These are phyloP conservation scores for Trypoxylon attenuatum DNA, from an alignment of 2,888 invertebrate species.

Conservation along the genomic window DNA sequence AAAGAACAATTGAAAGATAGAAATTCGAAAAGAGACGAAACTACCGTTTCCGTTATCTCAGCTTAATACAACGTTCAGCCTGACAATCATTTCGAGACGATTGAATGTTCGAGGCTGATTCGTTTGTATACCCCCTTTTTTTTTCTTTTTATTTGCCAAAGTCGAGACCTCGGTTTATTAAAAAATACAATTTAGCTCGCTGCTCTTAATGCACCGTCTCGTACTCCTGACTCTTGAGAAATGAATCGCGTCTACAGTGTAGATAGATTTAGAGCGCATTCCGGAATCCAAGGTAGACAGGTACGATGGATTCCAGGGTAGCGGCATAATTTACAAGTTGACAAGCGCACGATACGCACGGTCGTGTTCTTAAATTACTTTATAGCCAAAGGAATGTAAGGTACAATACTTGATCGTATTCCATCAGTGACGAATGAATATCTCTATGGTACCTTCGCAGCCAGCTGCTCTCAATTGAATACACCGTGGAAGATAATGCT, in stretches of 20 bases:
- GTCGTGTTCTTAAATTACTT: conserved; percentile 61
- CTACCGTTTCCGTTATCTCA: no score
- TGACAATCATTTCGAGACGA: conserved; percentile 29
- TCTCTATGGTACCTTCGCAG: conserved; percentile 68
- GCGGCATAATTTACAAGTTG: conserved; percentile 14
- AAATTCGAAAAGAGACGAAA: no score
- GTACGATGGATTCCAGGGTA: no score
- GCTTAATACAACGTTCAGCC: no score
- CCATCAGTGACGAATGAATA: conserved; percentile 65
- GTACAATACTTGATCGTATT: conserved; percentile 74
- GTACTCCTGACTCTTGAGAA: no score
- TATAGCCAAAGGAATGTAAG: conserved; percentile 75
- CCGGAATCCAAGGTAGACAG: no score
- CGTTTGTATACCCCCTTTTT: no score
- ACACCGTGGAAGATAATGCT: conserved; percentile 55
- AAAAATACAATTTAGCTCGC: conserved; percentile 57
- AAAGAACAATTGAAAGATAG: no score
- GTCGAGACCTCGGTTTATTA: conserved; percentile 39
- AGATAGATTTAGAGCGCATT: no score
- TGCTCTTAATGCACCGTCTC: conserved; percentile 31
- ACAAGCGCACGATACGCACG: conserved; percentile 34
- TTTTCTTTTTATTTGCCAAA: conserved; percentile 21
- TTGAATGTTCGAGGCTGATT: conserved; percentile 30
- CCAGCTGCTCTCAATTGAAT: conserved; percentile 67
- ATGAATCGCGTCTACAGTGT: no score